Conservation (phyloP, 2,113 vertebrate species). For the Callospermophilus lateralis region DNA sequence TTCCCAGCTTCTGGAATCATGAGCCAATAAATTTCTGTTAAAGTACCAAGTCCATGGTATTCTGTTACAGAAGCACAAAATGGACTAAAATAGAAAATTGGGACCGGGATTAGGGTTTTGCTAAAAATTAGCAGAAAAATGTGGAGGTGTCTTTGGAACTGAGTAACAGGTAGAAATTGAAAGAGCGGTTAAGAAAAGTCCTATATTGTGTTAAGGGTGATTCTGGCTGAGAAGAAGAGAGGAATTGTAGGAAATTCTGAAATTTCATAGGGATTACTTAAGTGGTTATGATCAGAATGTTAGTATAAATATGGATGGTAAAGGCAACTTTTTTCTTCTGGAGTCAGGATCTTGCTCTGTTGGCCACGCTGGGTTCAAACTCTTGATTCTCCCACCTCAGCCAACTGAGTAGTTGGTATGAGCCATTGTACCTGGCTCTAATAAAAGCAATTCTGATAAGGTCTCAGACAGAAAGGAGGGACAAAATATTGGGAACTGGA, state of each 20-base stretch:
- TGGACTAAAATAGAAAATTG: background rate
- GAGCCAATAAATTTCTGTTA: background rate
- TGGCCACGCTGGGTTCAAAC: no score
- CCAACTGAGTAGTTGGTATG: no score
- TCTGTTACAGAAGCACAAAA: background rate
- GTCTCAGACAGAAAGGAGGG: background rate
- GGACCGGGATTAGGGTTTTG: background rate
- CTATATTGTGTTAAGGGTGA: background rate
- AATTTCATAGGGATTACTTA: background rate
- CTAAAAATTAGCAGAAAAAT: background rate
- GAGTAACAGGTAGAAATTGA: background rate
- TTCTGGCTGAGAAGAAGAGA: background rate
- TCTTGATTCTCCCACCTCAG: no score
- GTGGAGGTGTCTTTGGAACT: background rate
- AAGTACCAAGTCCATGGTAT: background rate
- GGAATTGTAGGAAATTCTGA: background rate
- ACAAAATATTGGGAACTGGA: background rate
- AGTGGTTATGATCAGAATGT: background rate
- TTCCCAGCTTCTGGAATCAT: background rate
- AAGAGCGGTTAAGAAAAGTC: background rate
- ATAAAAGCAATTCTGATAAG: background rate
- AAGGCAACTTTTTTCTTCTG: background rate
- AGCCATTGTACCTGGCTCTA: no score
- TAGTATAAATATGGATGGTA: background rate
- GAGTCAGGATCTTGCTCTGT: no score